Percentiles rank a stretch among this genome's conserved stretches.
Evolutionary conservation across 2,797 vertebrate species (phyloP).

Genomic region (Onychomys leucogaster): DNA sequence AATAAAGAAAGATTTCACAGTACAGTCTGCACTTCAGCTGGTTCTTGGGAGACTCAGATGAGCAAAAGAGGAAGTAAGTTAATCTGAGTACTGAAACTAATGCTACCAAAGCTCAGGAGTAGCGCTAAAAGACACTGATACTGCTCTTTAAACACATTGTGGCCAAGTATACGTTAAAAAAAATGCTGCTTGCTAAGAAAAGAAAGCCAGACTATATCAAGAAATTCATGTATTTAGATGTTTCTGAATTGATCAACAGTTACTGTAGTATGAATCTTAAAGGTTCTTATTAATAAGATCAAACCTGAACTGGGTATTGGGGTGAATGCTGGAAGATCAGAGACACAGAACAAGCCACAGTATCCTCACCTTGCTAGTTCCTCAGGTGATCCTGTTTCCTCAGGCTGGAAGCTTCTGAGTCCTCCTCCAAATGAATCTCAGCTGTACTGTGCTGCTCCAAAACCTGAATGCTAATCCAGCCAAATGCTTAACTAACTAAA

Average conservation of each 20-base stretch:
- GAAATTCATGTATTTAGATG: background rate
- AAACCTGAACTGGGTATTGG: no score
- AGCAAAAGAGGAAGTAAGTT: background rate
- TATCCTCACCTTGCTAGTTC: no score
- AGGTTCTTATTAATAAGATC: no score
- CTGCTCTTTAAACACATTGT: background rate
- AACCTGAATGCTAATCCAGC: no score
- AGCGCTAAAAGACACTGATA: background rate
- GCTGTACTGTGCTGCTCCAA: no score
- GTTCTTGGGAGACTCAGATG: background rate
- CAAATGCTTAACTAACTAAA: no score
- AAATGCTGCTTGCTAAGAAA: background rate
- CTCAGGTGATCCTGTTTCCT: no score
- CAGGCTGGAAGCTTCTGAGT: no score
- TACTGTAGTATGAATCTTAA: no score
- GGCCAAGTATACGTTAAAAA: background rate
- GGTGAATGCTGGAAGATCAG: no score
- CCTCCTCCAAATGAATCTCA: no score
- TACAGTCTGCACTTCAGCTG: background rate
- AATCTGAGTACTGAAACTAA: background rate
- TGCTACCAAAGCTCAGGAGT: background rate
- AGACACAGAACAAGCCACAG: no score
- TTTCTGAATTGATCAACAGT: background rate
- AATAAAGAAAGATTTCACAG: constrained; percentile 46
- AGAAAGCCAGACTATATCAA: background rate